A percentile compares a stretch with the other conserved stretches of the same genome.
These are phyloP conservation scores for Lucilia cuprina DNA, from an alignment of 1,140 invertebrate genomes.

Conservation along the genomic window DNA sequence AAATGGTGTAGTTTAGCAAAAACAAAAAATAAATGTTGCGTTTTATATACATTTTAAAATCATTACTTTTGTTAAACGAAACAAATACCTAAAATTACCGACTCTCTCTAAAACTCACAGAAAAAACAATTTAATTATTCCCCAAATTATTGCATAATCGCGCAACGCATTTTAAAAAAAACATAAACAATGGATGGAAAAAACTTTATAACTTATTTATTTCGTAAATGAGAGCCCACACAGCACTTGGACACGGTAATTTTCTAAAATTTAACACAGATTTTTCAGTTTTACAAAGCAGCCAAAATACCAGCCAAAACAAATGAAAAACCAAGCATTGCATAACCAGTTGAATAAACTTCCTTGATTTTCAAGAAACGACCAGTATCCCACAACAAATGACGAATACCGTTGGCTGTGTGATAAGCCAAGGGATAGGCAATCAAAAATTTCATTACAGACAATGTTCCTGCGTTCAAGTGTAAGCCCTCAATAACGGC, in stretches of 20 bases:
- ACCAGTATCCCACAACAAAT: conserved; percentile 76
- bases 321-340: conserved; percentile 65
- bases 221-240: conserved; percentile 12
- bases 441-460: conserved; percentile 66
- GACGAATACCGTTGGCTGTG: conserved; percentile 74
- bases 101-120: too few species aligned
- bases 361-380: conserved; percentile 74
- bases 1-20: too few species aligned
- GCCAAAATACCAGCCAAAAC: conserved; percentile 56
- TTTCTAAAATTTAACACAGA: not conserved
- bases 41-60: too few species aligned
- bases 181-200: conserved; percentile 9
- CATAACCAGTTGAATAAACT: conserved; percentile 75
- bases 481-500: conserved; percentile 67
- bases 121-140: not conserved
- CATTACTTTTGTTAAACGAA: too few species aligned
- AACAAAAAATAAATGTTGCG: too few species aligned
- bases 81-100: too few species aligned
- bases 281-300: conserved; percentile 45
- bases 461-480: conserved; percentile 65
- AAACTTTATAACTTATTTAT: conserved; percentile 27
- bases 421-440: conserved; percentile 74
- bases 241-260: not conserved
- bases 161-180: not conserved
- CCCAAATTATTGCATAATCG: conserved; percentile 17